Percentiles rank a stretch among this genome's conserved stretches.
Conservation (phyloP, 2,113 vertebrate species). For the Halcyon senegalensis region DNA sequence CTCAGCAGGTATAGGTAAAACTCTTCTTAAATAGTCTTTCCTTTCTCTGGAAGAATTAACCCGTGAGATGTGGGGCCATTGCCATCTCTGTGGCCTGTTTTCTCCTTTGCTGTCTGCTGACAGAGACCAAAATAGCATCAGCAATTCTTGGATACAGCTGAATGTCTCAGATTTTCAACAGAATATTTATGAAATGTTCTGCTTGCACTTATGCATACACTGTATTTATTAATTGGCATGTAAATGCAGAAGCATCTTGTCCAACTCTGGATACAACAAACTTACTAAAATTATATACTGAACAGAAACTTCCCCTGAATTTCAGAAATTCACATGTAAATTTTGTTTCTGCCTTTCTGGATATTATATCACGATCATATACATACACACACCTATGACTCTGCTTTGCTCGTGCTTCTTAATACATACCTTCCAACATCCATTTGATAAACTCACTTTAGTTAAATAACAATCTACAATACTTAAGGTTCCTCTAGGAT, state of each 20-base stretch:
- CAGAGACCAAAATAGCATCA: background rate
- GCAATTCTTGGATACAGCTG: background rate
- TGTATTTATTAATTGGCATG: background rate
- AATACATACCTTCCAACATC: background rate
- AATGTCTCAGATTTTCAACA: background rate
- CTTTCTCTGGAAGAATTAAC: background rate
- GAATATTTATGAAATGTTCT: background rate
- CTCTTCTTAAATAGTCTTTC: background rate
- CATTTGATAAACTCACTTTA: background rate
- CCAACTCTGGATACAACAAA: background rate
- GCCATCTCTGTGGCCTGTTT: background rate
- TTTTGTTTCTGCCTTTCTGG: background rate
- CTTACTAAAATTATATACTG: background rate
- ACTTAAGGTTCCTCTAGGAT: background rate
- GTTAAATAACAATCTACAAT: background rate
- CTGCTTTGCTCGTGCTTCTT: background rate
- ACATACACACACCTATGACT: background rate
- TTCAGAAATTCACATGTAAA: background rate
- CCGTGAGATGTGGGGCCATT: background rate
- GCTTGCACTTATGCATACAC: background rate
- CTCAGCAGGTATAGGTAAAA: background rate
- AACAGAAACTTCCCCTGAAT: background rate
- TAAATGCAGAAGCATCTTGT: background rate
- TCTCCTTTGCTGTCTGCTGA: background rate
- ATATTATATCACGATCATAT: background rate